Conservation (phyloP, 2,888 invertebrate genomes). For the Cheilosia urbana region DNA sequence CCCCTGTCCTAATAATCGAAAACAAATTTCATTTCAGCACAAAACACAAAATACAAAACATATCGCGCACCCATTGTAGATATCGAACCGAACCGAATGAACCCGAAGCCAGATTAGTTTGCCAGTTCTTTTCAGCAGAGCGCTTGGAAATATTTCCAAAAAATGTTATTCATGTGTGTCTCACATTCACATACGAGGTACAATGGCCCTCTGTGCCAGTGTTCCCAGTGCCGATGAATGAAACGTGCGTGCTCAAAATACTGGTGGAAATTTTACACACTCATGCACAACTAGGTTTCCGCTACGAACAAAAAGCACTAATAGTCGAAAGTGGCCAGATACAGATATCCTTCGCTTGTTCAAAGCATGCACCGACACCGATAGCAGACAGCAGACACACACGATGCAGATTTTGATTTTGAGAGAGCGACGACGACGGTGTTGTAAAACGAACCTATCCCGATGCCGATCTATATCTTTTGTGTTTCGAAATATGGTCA, state of each 20-base stretch:
- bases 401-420: constrained; percentile 50
- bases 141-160: constrained; percentile 42
- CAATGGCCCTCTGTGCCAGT: constrained; percentile 48
- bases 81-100: constrained; percentile 54
- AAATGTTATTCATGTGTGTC: constrained; percentile 49
- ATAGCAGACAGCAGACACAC: constrained; percentile 1
- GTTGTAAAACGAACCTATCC: constrained; percentile 62
- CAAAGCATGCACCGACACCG: constrained; percentile 43
- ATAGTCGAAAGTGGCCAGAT: constrained; percentile 67
- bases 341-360: constrained; percentile 72
- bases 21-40: constrained; percentile 32
- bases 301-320: constrained; percentile 24
- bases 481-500: constrained; percentile 67
- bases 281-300: constrained; percentile 54
- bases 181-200: neutral
- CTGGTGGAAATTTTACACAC: constrained; percentile 57
- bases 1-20: constrained; percentile 15
- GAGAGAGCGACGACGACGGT: constrained; percentile 37
- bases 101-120: constrained; percentile 70
- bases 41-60: constrained; percentile 20
- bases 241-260: constrained; percentile 63
- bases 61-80: constrained; percentile 55
- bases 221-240: constrained; percentile 51
- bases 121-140: constrained; percentile 42
- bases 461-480: constrained; percentile 51